Percentiles rank a stretch among this genome's conserved stretches.
These are phyloP conservation scores for Platysteira castanea DNA, from an alignment of 2,113 vertebrate genomes.

Conservation along the genomic window DNA sequence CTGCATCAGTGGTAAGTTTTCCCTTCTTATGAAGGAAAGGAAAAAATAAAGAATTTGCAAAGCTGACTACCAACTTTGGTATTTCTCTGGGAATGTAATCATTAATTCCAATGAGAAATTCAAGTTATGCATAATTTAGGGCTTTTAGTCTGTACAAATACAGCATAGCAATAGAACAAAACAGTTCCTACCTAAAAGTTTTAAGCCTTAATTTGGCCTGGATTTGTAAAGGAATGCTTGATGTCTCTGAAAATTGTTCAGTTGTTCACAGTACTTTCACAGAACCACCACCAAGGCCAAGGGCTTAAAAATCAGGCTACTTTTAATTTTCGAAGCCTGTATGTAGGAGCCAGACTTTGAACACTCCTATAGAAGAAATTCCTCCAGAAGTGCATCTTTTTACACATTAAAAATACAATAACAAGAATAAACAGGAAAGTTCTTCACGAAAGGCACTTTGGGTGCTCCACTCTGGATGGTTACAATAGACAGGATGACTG, in stretches of 20 bases:
- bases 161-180: not conserved
- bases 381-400: not conserved
- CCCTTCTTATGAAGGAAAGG: not conserved
- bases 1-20: not conserved
- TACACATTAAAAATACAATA: not conserved
- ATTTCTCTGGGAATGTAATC: not conserved
- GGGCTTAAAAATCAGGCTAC: not conserved
- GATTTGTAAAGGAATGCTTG: not conserved
- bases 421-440: not conserved
- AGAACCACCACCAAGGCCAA: not conserved
- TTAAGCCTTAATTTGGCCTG: not conserved
- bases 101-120: not conserved
- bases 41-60: not conserved
- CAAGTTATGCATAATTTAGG: not conserved
- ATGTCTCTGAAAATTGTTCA: not conserved
- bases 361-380: not conserved
- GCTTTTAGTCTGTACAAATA: not conserved
- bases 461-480: too few relatives aligned
- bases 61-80: not conserved
- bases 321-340: not conserved
- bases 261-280: not conserved
- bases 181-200: not conserved
- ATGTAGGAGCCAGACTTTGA: not conserved
- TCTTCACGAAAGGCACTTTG: fast-evolving
- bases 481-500: not conserved